Evolutionary conservation across 2,888 invertebrate genomes (phyloP).

Genomic region (Blastobasis adustella): DNA sequence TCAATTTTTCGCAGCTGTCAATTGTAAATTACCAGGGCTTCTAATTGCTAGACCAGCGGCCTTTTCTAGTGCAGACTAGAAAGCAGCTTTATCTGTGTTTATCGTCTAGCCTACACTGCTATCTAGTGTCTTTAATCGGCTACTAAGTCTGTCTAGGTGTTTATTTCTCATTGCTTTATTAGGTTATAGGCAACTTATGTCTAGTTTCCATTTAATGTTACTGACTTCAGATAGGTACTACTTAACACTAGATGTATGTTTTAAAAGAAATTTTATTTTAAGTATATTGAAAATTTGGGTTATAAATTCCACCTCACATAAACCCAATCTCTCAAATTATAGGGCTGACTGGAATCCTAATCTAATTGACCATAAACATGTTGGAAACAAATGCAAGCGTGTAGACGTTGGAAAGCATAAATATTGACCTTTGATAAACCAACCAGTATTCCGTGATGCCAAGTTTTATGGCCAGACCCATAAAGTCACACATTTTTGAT

Average conservation of each 20-base stretch:
- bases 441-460: not conserved
- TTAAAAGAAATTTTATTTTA: too few species aligned
- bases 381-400: not conserved
- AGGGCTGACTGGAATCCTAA: not conserved
- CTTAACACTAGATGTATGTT: too few species aligned
- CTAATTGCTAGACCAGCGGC: slow-evolving; percentile 28
- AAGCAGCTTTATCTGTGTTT: slow-evolving; percentile 36
- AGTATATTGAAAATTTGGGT: too few species aligned
- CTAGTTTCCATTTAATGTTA: too few species aligned
- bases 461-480: slow-evolving; percentile 2
- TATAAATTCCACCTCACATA: not conserved
- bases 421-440: slow-evolving; percentile 5
- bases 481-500: slow-evolving; percentile 1
- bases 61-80: slow-evolving; percentile 24
- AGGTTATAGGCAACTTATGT: too few species aligned
- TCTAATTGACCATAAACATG: slow-evolving; percentile 4
- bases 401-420: not conserved
- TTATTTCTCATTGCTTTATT: not conserved
- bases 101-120: slow-evolving; percentile 33
- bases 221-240: too few species aligned
- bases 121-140: not conserved
- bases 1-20: slow-evolving; percentile 25
- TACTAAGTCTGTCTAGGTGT: not conserved
- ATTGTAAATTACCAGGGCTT: slow-evolving; percentile 22
- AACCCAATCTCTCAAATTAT: not conserved